These are phyloP conservation scores for Pinna nobilis DNA, from an alignment of 1,140 invertebrate genomes.

Conservation along the genomic window DNA sequence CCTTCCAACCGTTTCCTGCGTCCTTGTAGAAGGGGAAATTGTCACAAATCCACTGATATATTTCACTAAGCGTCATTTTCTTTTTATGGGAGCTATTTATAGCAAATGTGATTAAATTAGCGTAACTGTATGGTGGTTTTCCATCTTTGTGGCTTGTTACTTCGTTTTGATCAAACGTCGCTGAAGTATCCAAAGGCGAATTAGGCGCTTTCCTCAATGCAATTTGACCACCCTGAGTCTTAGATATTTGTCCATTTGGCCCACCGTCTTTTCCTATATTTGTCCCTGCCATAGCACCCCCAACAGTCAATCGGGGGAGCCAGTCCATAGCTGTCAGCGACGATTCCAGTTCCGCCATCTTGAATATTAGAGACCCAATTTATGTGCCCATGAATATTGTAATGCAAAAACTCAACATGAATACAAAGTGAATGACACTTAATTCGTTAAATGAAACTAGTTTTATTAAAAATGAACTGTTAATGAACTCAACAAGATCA, in stretches of 20 bases:
- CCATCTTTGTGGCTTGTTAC: constrained; percentile 71
- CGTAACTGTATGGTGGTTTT: constrained; percentile 81
- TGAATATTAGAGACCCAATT: constrained; percentile 56
- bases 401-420: neutral
- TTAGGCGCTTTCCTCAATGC: constrained; percentile 67
- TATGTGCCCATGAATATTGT: constrained; percentile 37
- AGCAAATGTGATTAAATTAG: constrained; percentile 83
- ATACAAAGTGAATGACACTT: neutral
- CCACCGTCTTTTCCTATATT: constrained; percentile 54
- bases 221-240: constrained; percentile 57
- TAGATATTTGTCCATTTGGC: constrained; percentile 51
- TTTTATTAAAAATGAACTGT: neutral
- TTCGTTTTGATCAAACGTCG: constrained; percentile 63
- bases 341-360: constrained; percentile 76
- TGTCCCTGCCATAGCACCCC: constrained; percentile 68
- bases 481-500: neutral
- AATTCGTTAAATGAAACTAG: neutral
- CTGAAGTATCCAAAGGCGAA: constrained; percentile 66
- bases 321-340: constrained; percentile 79
- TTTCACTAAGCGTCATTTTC: constrained; percentile 78
- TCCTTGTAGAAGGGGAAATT: constrained; percentile 81
- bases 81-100: constrained; percentile 81
- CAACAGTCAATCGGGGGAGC: constrained; percentile 76
- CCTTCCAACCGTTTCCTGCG: constrained; percentile 84
- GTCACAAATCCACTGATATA: constrained; percentile 77